Base-by-base conservation (phyloP, 2,797 vertebrate species). In the Eidolon dupreanum region DNA sequence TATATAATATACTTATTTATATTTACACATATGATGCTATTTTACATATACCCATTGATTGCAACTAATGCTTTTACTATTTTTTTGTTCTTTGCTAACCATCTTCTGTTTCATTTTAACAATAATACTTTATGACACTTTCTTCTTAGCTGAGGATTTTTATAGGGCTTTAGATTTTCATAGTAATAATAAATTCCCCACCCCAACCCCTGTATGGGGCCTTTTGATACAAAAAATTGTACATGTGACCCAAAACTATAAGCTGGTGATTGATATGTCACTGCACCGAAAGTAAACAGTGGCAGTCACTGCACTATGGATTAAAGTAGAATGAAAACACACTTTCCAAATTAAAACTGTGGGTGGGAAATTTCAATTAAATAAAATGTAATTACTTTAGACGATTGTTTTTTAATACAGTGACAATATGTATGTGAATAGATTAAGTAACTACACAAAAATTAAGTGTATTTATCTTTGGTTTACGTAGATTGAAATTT, bases 271-370 rank as follows among this genome's bases (percentile, higher is more conserved):
- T 74, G 79, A 97, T 93, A 46, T 71, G 71, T 81, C 92, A 5
- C 89, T 63, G 65, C 89, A 63, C 78, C 83, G 63, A 78, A 51
- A 87, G 33, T 26, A 43, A 31, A 55, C 19, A 4, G 63, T 51
- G 24, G 6, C 28, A 71, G 70, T 95, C 53, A 31, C 95, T 95
- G 73, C 51, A 95, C 73, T 84, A 63, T 61, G 53, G 2, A 9
- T 55, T 38, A n/a, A 66, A n/a, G 20, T 8, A 19, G 4, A 22
- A 9, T 5, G 17, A 89, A 79, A 55, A 68, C 63, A 88, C 70
- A 24, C 59, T 93, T 55, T n/a, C 33, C 6, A 68, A 59, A 90
- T 97, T 94, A 79, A 97, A 97, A 96, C 31, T 38, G 82, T 75
- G 92, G n/a, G 84, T 78, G 41, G 49, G 51, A 88, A 55, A 49